Evolutionary conservation across 1,140 invertebrate species (phyloP).

Genomic region (Mizuhopecten yessoensis): DNA sequence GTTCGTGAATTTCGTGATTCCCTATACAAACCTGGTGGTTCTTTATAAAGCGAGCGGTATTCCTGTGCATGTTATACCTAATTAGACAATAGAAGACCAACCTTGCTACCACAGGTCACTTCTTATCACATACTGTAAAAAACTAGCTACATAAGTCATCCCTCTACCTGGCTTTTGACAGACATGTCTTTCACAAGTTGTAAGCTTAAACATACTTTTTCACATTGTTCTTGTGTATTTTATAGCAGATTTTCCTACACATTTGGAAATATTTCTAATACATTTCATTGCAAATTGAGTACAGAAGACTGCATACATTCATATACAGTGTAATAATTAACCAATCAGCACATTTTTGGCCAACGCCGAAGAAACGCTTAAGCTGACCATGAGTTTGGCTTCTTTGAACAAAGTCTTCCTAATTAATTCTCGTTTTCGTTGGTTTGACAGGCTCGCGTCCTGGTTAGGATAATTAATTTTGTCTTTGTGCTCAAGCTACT

Average conservation of each 20-base stretch:
- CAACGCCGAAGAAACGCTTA: neutral
- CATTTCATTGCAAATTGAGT: neutral
- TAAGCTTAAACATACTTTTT: neutral
- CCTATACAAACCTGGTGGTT: neutral
- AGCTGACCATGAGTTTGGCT: conserved; percentile 1
- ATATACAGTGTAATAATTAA: neutral
- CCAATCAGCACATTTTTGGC: neutral
- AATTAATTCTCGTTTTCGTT: conserved; percentile 15
- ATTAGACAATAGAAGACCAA: conserved; percentile 15
- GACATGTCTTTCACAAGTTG: neutral
- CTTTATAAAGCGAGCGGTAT: neutral
- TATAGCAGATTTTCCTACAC: neutral
- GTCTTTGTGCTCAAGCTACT: conserved; percentile 32
- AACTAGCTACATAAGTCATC: conserved; percentile 8
- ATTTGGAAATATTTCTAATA: neutral
- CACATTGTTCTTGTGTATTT: neutral
- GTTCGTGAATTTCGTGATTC: neutral
- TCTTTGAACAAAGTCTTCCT: neutral
- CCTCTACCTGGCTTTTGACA: neutral
- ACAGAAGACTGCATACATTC: neutral
- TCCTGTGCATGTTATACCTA: neutral
- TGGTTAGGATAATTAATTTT: conserved; percentile 40
- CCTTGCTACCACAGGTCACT: neutral
- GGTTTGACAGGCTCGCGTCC: conserved; percentile 22
- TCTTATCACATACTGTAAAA: neutral